Conservation (phyloP, 2,888 invertebrate genomes). For the Hemaris fuciformis region DNA sequence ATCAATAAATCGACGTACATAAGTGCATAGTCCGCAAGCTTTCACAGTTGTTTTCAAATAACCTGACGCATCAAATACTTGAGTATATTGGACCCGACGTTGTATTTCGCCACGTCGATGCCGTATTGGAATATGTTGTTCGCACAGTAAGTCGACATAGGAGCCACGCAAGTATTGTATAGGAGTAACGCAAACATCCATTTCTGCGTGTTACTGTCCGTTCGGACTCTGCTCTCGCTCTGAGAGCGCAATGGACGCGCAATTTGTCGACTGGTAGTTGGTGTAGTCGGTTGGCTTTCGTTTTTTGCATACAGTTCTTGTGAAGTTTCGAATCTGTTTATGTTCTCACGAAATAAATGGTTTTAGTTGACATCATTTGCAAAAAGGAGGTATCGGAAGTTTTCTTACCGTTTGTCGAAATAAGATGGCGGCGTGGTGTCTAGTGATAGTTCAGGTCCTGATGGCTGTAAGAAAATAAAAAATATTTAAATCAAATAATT, state of each 20-base stretch:
- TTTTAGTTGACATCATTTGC: neutral
- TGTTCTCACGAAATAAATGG: neutral
- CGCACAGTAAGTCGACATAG: constrained; percentile 70
- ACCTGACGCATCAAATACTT: constrained; percentile 67
- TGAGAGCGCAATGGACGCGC: constrained; percentile 28
- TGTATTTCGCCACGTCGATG: constrained; percentile 69
- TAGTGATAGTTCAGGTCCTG: constrained; percentile 46
- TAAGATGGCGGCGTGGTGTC: constrained; percentile 60
- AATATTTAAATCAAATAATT: neutral
- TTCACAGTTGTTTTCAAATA: constrained; percentile 28
- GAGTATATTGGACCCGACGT: constrained; percentile 54
- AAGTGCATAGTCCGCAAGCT: constrained; percentile 71
- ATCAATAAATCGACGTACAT: constrained; percentile 23
- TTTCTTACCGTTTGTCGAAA: constrained; percentile 63
- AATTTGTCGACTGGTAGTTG: neutral
- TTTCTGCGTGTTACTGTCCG: constrained; percentile 45
- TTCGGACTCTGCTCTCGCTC: neutral
- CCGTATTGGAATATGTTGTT: constrained; percentile 66
- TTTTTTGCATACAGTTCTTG: constrained; percentile 41
- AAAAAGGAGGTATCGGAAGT: neutral
- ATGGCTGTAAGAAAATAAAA: constrained; percentile 47
- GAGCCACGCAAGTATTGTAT: constrained; percentile 69
- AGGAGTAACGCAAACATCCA: constrained; percentile 71
- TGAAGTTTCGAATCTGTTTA: constrained; percentile 55
- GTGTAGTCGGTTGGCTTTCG: constrained; percentile 17